Percentiles rank a stretch among this genome's conserved stretches.
These are phyloP conservation scores for Cecropterus lyciades DNA, from an alignment of 1,140 invertebrate species.

Conservation along the genomic window DNA sequence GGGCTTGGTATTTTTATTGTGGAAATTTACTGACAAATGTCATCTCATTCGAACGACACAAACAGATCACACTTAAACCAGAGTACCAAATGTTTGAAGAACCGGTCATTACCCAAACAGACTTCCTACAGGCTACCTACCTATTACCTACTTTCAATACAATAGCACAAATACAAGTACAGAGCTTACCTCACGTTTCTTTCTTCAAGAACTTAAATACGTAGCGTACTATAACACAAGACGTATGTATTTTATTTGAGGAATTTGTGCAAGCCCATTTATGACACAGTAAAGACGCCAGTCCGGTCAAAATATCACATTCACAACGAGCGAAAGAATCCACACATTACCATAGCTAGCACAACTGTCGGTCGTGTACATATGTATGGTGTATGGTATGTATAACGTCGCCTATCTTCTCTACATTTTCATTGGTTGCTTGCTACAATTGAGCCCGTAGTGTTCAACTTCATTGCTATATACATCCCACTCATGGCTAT, in stretches of 20 bases:
- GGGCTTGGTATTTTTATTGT: slow-evolving; percentile 55
- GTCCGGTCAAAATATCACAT: slow-evolving; percentile 50
- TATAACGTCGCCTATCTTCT: slow-evolving; percentile 50
- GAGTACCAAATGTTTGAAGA: slow-evolving; percentile 53
- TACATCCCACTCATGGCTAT: slow-evolving; percentile 32
- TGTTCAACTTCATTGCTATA: slow-evolving; percentile 21
- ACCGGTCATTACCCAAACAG: slow-evolving; percentile 72
- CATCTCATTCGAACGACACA: not conserved
- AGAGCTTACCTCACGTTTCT: slow-evolving; percentile 64
- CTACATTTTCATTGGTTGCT: slow-evolving; percentile 50
- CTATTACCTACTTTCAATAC: slow-evolving; percentile 75
- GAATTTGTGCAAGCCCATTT: slow-evolving; percentile 46
- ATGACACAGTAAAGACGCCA: slow-evolving; percentile 42
- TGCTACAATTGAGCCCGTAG: slow-evolving; percentile 40
- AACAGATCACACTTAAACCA: not conserved
- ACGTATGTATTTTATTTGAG: slow-evolving; percentile 27
- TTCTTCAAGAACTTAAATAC: slow-evolving; percentile 26
- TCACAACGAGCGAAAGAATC: slow-evolving; percentile 62
- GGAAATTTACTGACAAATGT: slow-evolving; percentile 39
- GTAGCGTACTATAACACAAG: slow-evolving; percentile 27
- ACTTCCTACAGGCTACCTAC: slow-evolving; percentile 63
- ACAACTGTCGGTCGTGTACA: slow-evolving; percentile 47
- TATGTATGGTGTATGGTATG: slow-evolving; percentile 27
- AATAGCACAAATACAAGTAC: slow-evolving; percentile 69
- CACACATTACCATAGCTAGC: slow-evolving; percentile 71